Conservation (phyloP, 2,113 vertebrate genomes). For the Siphamia tubifer region DNA sequence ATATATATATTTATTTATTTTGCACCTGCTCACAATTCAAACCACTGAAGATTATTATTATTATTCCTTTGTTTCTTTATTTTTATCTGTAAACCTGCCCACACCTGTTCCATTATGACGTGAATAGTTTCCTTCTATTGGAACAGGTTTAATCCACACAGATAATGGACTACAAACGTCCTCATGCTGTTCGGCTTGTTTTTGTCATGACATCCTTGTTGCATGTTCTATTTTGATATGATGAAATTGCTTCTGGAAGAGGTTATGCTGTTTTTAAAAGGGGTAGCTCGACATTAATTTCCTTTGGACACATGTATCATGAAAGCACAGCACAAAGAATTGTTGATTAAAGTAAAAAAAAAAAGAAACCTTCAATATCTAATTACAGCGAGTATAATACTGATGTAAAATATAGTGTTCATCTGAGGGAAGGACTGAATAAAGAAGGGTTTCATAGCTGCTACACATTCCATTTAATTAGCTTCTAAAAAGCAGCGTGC, state of each 20-base stretch:
- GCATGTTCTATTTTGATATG: not conserved
- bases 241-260: not conserved
- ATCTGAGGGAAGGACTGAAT: constrained; percentile 20
- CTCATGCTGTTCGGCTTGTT: not conserved
- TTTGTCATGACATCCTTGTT: constrained; percentile 16
- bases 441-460: not conserved
- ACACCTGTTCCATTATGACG: no score
- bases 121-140: not conserved
- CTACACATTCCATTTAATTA: constrained; percentile 51
- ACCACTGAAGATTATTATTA: no score
- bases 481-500: constrained; percentile 22
- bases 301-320: not conserved
- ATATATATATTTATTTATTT: no score
- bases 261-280: not conserved
- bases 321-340: no score
- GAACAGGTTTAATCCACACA: not conserved
- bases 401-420: not conserved
- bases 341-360: no score
- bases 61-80: not conserved
- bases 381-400: not conserved
- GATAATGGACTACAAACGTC: not conserved
- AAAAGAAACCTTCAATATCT: no score
- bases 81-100: no score
- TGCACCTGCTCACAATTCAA: no score
- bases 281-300: not conserved